Evolutionary conservation across 2,797 vertebrate species (phyloP).

Genomic region (Eurystomus glaucurus): DNA sequence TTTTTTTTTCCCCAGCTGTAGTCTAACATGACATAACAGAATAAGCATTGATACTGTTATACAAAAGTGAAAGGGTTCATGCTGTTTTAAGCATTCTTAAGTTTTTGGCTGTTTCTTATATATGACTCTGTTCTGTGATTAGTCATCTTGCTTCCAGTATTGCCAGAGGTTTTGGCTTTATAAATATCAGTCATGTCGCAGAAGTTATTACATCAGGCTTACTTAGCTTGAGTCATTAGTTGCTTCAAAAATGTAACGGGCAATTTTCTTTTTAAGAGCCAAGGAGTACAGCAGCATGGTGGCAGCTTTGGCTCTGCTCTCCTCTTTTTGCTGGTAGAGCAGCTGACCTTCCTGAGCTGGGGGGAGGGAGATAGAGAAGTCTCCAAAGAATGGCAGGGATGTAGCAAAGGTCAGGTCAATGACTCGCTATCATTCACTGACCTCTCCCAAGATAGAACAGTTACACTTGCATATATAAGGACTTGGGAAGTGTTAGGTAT

Average conservation of each 20-base stretch:
- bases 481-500: not conserved
- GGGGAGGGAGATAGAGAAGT: not conserved
- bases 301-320: not conserved
- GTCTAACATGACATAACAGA: not conserved
- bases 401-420: not conserved
- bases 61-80: not conserved
- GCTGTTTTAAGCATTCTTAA: not conserved
- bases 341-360: not conserved
- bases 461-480: not conserved
- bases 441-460: not conserved
- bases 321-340: not conserved
- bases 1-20: not conserved
- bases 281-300: not conserved
- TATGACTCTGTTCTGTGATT: not conserved
- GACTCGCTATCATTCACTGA: not conserved
- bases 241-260: not conserved
- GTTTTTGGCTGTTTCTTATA: not conserved
- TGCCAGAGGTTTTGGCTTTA: not conserved
- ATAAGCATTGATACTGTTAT: not conserved
- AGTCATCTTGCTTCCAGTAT: not conserved
- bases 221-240: not conserved
- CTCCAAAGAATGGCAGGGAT: not conserved
- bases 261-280: not conserved
- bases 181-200: not conserved
- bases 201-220: not conserved